These are phyloP conservation scores for Sinocyclocheilus anshuiensis DNA, from an alignment of 2,113 vertebrate species.

Conservation along the genomic window DNA sequence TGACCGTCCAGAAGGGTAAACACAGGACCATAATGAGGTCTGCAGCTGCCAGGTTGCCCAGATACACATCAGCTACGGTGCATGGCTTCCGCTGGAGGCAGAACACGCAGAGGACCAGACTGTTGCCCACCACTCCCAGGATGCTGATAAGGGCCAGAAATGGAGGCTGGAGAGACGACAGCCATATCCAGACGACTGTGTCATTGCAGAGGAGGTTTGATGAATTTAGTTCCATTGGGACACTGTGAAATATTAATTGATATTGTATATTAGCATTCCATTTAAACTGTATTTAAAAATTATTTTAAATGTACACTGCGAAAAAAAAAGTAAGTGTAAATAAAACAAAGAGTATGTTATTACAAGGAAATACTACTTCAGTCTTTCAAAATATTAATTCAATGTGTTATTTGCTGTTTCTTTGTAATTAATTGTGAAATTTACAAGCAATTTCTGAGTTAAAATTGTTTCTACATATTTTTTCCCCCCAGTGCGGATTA, in stretches of 20 bases:
- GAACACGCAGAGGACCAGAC: constrained; percentile 68
- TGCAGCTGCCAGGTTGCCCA: constrained; percentile 72
- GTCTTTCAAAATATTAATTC: too few relatives aligned
- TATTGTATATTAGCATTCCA: background rate
- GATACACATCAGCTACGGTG: constrained; percentile 69
- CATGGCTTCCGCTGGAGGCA: constrained; percentile 64
- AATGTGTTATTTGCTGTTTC: too few relatives aligned
- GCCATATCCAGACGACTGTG: constrained; percentile 62
- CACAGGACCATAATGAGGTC: constrained; percentile 70
- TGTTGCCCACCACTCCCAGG: constrained; percentile 67
- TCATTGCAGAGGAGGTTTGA: constrained; percentile 50
- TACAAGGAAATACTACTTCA: too few relatives aligned
- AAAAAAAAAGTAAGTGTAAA: too few relatives aligned
- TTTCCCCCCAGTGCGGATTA: too few relatives aligned
- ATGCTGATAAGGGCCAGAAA: constrained; percentile 66
- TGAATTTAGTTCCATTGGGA: constrained; percentile 25
- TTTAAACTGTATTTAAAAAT: too few relatives aligned
- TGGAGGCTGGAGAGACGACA: constrained; percentile 63
- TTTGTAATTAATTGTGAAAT: too few relatives aligned
- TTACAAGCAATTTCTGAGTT: too few relatives aligned
- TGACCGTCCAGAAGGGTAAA: constrained; percentile 71
- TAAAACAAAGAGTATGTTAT: too few relatives aligned
- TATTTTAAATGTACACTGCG: background rate
- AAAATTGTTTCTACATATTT: too few relatives aligned
- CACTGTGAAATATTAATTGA: background rate